A percentile compares a stretch with the other conserved stretches of the same genome.
Evolutionary conservation across 1,140 invertebrate species (phyloP).

Genomic region (Lordiphosa mommai): DNA sequence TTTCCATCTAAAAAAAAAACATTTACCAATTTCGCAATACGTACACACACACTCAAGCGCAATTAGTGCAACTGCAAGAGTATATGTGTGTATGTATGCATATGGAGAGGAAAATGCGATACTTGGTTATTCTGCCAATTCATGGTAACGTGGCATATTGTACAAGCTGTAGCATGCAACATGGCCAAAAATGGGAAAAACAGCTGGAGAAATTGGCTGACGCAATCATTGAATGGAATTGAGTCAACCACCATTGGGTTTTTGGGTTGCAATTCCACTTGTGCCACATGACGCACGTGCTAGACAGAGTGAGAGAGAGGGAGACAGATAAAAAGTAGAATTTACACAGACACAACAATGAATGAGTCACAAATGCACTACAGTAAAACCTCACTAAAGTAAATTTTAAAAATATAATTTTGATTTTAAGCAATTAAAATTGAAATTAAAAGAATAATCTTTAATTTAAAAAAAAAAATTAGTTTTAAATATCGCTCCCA

Average conservation of each 20-base stretch:
- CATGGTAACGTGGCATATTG: slow-evolving; percentile 51
- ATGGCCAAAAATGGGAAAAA: background rate
- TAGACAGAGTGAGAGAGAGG: background rate
- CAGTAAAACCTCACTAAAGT: background rate
- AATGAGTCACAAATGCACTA: slow-evolving; percentile 3
- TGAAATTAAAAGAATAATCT: too few species aligned
- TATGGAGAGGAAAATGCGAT: slow-evolving; percentile 9
- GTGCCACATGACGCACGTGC: slow-evolving; percentile 40
- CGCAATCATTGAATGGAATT: slow-evolving; percentile 42
- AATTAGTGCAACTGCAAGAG: slow-evolving; percentile 8
- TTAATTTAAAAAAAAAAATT: too few species aligned
- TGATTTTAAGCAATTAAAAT: too few species aligned
- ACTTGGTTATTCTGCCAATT: slow-evolving; percentile 19
- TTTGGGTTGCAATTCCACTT: background rate
- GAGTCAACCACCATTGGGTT: slow-evolving; percentile 11
- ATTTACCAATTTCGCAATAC: slow-evolving; percentile 48
- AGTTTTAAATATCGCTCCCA: too few species aligned
- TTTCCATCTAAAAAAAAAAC: background rate
- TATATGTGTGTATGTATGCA: slow-evolving; percentile 2
- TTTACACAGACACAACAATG: background rate
- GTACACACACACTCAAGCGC: slow-evolving; percentile 10
- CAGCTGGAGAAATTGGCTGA: slow-evolving; percentile 55
- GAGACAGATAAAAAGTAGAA: too few species aligned
- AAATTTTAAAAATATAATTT: too few species aligned
- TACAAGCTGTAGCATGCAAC: slow-evolving; percentile 48